Evolutionary conservation across 2,113 vertebrate genomes (phyloP), one percentile per base, ranked within the genome.

Genomic region (Corythaeola cristata): DNA sequence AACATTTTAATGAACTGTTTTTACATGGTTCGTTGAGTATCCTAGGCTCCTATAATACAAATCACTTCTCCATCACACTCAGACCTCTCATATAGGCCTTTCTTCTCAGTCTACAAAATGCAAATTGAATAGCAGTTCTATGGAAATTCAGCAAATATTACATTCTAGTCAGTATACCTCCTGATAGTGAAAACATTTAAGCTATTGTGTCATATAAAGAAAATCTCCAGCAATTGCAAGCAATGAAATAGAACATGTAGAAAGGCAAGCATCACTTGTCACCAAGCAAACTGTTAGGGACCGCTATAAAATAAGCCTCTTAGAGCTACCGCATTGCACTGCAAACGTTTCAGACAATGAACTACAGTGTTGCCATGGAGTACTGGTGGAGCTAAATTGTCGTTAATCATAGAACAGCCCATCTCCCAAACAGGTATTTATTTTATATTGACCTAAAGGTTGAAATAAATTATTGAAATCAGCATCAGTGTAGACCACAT

Each of bases 1-100:
- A 98, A 98, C 97, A 98, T 98, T 98, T 98, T 98, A 98, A 98
- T 98, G 98, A 98, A 98, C 97, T 98, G 98, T 97, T 98, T 98
- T 98, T 93, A 98, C 97, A 97, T 89, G 98, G 98, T 97, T 98
- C 97, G 27, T 98, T 98, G 98, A 88, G 94, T 98, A 97, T 97
- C 97, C 97, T 86, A 55, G 94, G 95, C 97, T 97, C 58, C 96
- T 95, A 15, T 80, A 92, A 96, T 89, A 98, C 98, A 98, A 98
- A 98, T 98, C 97, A 97, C 95, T 91, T 62, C 91, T 67, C 84
- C 1, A 2, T 90, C 96, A 84, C 91, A 71, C 56, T 89, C 50
- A 3, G 63, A 92, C 84, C 63, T 75, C 94, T 93, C 92, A 55
- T 9, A 12, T 66, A 49, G 88, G 88, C 93, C 90, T 95, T 77